phyloP scores from a whole-genome alignment of 2,888 invertebrate genomes.

The Heliconius erato region DNA sequence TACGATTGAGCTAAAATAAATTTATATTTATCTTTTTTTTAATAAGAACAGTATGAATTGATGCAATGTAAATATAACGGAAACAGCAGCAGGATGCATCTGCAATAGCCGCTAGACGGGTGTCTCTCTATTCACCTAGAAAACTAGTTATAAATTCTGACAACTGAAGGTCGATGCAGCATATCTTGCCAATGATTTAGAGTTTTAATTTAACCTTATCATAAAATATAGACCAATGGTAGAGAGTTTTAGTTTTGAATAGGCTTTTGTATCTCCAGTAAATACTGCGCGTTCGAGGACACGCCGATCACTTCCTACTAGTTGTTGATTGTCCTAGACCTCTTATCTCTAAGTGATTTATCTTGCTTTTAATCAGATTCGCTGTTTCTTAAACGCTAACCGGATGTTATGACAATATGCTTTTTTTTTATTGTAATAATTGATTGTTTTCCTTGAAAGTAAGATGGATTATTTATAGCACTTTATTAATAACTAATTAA shows the following conservation, averaged over 20 bases:
- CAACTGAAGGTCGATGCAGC: constrained; percentile 49
- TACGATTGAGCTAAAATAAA: not conserved
- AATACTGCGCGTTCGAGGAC: constrained; percentile 37
- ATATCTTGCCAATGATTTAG: constrained; percentile 26
- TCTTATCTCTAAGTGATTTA: constrained; percentile 13
- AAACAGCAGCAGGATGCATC: constrained; percentile 26
- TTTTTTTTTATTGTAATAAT: not conserved
- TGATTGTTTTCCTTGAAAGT: not conserved
- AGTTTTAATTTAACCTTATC: constrained; percentile 28
- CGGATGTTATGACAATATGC: not conserved
- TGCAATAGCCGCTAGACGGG: constrained; percentile 21
- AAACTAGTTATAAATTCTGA: constrained; percentile 51
- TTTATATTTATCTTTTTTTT: not conserved
- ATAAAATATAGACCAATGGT: constrained; percentile 18
- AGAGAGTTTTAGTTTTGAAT: not conserved
- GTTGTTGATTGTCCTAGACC: constrained; percentile 32
- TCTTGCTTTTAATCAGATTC: not conserved
- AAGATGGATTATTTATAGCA: not conserved
- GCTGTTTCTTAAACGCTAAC: constrained; percentile 8
- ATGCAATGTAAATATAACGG: constrained; percentile 23
- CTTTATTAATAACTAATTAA: not conserved
- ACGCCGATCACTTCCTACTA: constrained; percentile 46
- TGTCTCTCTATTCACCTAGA: constrained; percentile 36
- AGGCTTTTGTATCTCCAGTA: constrained; percentile 23
- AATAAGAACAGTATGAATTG: not conserved